Evolutionary conservation across 1,140 invertebrate genomes (phyloP), one percentile per base, ranked within the genome.

Genomic region (Macrocentrus cingulum): DNA sequence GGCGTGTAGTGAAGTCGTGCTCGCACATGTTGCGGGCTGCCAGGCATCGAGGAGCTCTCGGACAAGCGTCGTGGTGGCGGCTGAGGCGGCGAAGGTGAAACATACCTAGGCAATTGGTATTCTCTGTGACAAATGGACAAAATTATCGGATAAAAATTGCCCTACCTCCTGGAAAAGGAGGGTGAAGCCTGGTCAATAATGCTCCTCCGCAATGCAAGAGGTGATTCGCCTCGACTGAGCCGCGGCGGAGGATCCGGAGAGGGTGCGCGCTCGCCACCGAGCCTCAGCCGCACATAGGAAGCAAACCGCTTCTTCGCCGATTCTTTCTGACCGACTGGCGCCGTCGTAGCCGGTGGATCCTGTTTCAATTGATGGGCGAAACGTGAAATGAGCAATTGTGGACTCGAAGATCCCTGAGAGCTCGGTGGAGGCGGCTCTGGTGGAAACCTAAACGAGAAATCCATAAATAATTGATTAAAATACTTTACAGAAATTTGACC

Each of bases 1-100:
- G 87, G 87, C 2, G 88, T 89, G 63, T 88, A 88, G 67, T 86
- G 86, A 58, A 88, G 83, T 64, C 85, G 81, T 18, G 85, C 81
- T 59, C 84, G 79, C 41, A 85, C 76, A 63, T 88, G 84, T 64
- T 87, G 85, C 22, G 87, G 87, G 37, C 86, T 88, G 36, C 85
- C 86, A 16, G 87, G 87, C 50, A 88, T 85, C 22, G 84, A 86
- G 66, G 69, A 83, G 63, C 86, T 87, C 69, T 88, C 87, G 0
- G 86, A 87, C 1, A 85, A 72, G 55, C 79, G 67, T 34, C 81
- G 72, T 59, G 81, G 77, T 1, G 86, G 84, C 32, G 87, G 82
- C 46, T 87, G 86, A 18, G 87, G 87, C 23, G 86, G 87, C 44
- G 85, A 84, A 11, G 87, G 85, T 18, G 84, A 87, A 6, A 87